Conservation (phyloP, 2,888 invertebrate species). For the Lottia scabra region DNA sequence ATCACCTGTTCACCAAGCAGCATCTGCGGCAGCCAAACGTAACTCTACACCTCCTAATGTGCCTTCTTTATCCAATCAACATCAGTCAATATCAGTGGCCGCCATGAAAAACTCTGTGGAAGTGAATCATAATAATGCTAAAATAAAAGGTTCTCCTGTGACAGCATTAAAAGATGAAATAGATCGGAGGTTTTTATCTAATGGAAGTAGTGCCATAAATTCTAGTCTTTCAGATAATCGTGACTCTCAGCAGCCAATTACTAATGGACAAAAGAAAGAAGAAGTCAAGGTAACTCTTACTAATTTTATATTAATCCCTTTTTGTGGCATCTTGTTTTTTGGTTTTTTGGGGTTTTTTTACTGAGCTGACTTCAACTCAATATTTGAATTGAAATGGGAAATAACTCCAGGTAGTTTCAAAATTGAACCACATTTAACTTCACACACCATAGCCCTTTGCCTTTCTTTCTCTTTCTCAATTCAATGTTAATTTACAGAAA, state of each 20-base stretch:
- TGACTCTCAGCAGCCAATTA: not conserved
- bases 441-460: too few species aligned
- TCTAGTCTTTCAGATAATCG: not conserved
- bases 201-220: slow-evolving; percentile 28
- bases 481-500: too few species aligned
- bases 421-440: too few species aligned
- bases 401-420: too few species aligned
- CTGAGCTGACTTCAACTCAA: too few species aligned
- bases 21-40: slow-evolving; percentile 33
- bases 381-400: too few species aligned
- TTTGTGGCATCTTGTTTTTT: too few species aligned
- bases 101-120: slow-evolving; percentile 51
- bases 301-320: too few species aligned
- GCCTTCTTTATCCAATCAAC: slow-evolving; percentile 38
- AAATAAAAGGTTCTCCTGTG: slow-evolving; percentile 64
- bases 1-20: slow-evolving; percentile 19
- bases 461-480: too few species aligned
- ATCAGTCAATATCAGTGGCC: slow-evolving; percentile 45
- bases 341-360: too few species aligned
- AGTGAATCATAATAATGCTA: slow-evolving; percentile 40
- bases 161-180: slow-evolving; percentile 66
- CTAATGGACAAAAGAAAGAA: not conserved
- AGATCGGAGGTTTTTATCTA: slow-evolving; percentile 54
- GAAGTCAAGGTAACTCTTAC: not conserved
- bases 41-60: slow-evolving; percentile 45